A percentile compares a stretch with the other conserved stretches of the same genome.
Conservation (phyloP, 2,113 vertebrate genomes). For the Donacobius atricapilla region DNA sequence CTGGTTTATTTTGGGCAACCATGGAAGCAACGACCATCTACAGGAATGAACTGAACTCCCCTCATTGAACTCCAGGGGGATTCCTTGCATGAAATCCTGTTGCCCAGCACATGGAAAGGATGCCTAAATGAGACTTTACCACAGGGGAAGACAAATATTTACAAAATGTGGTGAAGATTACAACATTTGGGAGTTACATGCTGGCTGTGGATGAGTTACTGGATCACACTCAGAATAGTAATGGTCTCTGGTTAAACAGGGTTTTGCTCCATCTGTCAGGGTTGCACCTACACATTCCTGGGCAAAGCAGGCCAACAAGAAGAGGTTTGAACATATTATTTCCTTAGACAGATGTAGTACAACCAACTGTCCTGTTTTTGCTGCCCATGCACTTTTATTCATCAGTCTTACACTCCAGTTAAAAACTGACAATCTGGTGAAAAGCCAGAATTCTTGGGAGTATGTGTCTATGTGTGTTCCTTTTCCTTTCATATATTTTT, state of each 20-base stretch:
- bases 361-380: neutral
- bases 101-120: neutral
- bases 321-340: neutral
- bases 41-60: neutral
- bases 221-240: neutral
- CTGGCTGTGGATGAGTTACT: neutral
- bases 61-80: neutral
- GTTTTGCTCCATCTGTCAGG: neutral
- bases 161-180: neutral
- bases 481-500: neutral
- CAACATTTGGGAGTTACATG: neutral
- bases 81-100: neutral
- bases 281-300: neutral
- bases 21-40: neutral
- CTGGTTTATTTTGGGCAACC: neutral
- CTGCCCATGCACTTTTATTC: neutral
- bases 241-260: neutral
- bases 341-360: neutral
- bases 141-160: neutral
- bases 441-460: neutral
- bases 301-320: neutral
- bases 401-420: neutral
- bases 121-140: neutral
- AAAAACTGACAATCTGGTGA: neutral
- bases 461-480: neutral